Evolutionary conservation across 2,113 vertebrate species (phyloP), one percentile per base, ranked within the genome.

Genomic region (Lycocorax pyrrhopterus): DNA sequence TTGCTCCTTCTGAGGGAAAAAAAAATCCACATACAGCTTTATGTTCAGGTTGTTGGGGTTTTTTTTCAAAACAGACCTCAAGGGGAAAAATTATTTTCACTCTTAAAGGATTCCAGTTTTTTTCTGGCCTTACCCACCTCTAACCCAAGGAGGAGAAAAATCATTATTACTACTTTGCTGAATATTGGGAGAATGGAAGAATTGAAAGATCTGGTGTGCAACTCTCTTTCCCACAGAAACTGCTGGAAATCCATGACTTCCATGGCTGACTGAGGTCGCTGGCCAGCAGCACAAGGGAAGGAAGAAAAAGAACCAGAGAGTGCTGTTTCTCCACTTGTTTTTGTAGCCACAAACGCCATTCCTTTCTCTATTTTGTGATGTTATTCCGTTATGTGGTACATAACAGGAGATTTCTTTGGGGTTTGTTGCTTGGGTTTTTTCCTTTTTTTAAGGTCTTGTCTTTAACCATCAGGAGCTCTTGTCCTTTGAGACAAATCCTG

Each of bases 111-210:
- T 62, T 87, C 47, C 81, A 75, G 7, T 0, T 7, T 74, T 87
- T 77, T 88, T 55, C 72, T 90, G 67, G 59, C 59, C n/a, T 92
- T 64, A 83, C 32, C 67, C 79, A 60, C 30, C 35, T 88, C 46
- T 73, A 92, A 84, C 39, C 33, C 20, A 88, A 63, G 89, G n/a
- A 81, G 90, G 72, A 93, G 67, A 91, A 95, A 94, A 93, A 77
- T 56, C 29, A 1, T 80, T 93, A 85, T 85, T 85, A 71, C 19
- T 60, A 17, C 25, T 88, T 85, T 66, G 27, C 59, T 69, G 64
- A 58, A 33, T 23, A 37, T 3, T 73, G 5, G 1, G 53, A 77
- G 83, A 87, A 82, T 22, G 8, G 75, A 72, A 87, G 85, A 77
- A 97, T 23, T 64, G 82, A 93, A 93, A 90, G 63, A 86, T 52